These are phyloP conservation scores for Bicyclus anynana DNA, from an alignment of 1,140 invertebrate species.

Conservation along the genomic window DNA sequence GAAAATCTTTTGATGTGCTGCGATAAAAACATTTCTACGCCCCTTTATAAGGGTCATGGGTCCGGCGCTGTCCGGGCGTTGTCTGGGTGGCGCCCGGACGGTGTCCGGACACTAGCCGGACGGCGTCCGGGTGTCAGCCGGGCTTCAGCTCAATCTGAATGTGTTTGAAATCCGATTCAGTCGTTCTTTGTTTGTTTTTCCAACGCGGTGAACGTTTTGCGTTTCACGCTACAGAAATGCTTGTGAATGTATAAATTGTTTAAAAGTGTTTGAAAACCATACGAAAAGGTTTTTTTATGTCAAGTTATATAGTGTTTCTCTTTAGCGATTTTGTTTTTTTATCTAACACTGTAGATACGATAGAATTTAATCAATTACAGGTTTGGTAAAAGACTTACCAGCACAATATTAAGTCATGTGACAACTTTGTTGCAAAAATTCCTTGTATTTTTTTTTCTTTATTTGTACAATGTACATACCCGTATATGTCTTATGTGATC, in stretches of 20 bases:
- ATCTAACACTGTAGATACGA: no score
- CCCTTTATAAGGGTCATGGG: neutral
- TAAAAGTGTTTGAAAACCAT: neutral
- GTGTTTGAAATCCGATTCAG: constrained; percentile 5
- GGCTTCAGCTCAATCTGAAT: neutral
- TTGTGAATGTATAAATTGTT: neutral
- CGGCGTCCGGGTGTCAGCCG: neutral
- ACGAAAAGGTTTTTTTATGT: no score
- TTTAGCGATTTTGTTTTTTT: no score
- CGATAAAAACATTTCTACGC: neutral
- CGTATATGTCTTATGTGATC: no score
- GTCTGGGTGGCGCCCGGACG: no score
- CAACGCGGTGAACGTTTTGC: constrained; percentile 1
- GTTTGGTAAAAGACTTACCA: no score
- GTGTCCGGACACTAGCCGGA: neutral
- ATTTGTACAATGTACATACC: no score
- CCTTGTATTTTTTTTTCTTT: no score
- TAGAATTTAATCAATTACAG: no score
- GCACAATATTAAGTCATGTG: no score
- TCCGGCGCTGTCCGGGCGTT: neutral
- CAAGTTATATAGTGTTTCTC: no score
- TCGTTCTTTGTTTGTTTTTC: constrained; percentile 7
- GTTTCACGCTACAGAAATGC: neutral
- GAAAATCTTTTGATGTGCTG: constrained; percentile 4
- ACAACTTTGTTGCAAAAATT: no score